Conservation (phyloP, 2,113 vertebrate species). For the Silurus glanis region DNA sequence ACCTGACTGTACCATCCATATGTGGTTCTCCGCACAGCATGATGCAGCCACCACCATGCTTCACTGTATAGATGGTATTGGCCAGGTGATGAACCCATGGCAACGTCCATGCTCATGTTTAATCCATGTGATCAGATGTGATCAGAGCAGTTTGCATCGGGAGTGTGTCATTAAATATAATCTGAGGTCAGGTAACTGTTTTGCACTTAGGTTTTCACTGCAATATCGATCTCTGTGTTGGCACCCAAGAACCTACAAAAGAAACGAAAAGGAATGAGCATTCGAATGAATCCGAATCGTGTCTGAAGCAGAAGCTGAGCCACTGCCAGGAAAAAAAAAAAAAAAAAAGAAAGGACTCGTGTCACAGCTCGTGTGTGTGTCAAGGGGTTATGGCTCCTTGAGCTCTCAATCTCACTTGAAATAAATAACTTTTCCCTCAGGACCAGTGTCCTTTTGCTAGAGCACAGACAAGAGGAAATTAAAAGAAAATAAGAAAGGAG, state of each 20-base stretch:
- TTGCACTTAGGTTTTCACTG: background rate
- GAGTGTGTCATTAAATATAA: too few relatives aligned
- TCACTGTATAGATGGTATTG: too few relatives aligned
- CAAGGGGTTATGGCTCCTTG: conserved; percentile 25
- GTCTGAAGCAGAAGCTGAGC: background rate
- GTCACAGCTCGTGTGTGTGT: background rate
- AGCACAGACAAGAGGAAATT: conserved; percentile 18
- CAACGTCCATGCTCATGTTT: too few relatives aligned
- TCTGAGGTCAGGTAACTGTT: background rate
- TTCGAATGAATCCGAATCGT: background rate
- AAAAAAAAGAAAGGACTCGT: background rate
- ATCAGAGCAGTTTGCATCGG: background rate
- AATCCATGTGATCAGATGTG: too few relatives aligned
- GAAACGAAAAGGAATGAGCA: background rate
- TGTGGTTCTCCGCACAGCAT: too few relatives aligned
- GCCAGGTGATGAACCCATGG: too few relatives aligned
- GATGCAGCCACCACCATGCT: too few relatives aligned
- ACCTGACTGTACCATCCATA: too few relatives aligned
- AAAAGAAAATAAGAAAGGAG: conserved; percentile 11
- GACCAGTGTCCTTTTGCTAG: conserved; percentile 28
- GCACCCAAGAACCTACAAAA: background rate
- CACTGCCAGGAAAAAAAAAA: too few relatives aligned
- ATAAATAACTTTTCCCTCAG: conserved; percentile 32
- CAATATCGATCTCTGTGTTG: background rate
- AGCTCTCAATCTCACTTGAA: conserved; percentile 40